These are phyloP conservation scores for Esox masquinongy DNA, from an alignment of 2,797 vertebrate genomes.

Conservation along the genomic window DNA sequence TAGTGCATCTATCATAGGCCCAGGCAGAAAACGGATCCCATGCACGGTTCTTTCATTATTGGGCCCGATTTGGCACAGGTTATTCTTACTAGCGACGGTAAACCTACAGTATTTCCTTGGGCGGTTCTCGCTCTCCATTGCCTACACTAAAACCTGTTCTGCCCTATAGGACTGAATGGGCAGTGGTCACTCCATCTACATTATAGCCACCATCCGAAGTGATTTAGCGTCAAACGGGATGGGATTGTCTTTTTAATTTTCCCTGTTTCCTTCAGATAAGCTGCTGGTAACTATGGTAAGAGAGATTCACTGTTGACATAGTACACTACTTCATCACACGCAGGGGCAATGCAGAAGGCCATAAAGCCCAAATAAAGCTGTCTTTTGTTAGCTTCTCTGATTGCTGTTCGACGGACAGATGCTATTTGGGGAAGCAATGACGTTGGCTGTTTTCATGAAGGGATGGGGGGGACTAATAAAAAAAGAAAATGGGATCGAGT, in stretches of 20 bases:
- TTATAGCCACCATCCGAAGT: conserved; percentile 35
- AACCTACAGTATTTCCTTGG: too few species aligned
- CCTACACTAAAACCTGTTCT: conserved; percentile 1
- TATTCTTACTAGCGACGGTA: too few species aligned
- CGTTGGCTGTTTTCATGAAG: conserved; percentile 23
- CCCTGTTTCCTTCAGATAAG: conserved; percentile 60
- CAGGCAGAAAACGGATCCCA: neutral
- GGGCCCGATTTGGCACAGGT: neutral
- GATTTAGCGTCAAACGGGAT: conserved; percentile 23
- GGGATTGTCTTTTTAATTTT: conserved; percentile 25
- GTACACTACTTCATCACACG: conserved; percentile 29
- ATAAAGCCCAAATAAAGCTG: conserved; percentile 11
- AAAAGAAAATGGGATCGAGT: conserved; percentile 11
- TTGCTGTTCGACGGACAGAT: conserved; percentile 25
- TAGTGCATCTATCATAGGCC: neutral
- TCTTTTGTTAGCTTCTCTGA: conserved; percentile 34
- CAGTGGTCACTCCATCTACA: conserved; percentile 20
- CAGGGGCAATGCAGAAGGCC: conserved; percentile 46
- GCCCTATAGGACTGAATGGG: conserved; percentile 25
- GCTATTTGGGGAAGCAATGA: conserved; percentile 44
- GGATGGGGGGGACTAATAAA: conserved; percentile 2
- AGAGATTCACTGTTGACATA: conserved; percentile 9
- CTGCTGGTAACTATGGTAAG: conserved; percentile 15
- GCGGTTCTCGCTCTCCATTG: too few species aligned
- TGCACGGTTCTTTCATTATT: neutral